phyloP scores from a whole-genome alignment of 1,140 invertebrate species.

The Arion vulgaris region DNA sequence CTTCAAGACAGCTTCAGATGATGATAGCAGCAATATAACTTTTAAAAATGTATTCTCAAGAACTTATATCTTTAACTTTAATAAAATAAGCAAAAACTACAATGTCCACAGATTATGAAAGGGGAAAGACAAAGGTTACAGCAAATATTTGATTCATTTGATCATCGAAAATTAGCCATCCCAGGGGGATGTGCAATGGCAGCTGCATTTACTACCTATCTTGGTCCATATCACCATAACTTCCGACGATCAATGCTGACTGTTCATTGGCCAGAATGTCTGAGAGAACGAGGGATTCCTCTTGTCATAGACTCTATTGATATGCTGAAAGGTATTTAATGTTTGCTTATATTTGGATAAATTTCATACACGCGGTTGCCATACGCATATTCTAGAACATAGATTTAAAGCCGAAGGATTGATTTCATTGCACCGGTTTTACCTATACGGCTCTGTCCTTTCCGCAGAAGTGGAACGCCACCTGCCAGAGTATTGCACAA shows the following conservation, averaged over 20 bases:
- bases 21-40: no score
- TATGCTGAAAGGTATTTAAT: constrained; percentile 67
- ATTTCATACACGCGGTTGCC: no score
- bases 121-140: constrained; percentile 66
- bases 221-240: constrained; percentile 70
- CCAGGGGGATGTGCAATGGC: constrained; percentile 70
- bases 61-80: no score
- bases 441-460: no score
- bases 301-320: constrained; percentile 70
- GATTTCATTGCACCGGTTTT: no score
- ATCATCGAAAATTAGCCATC: constrained; percentile 60
- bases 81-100: no score
- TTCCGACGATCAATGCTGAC: constrained; percentile 70
- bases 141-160: constrained; percentile 68
- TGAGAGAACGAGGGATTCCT: constrained; percentile 68
- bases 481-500: no score
- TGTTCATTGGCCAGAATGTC: constrained; percentile 70
- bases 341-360: not conserved
- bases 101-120: constrained; percentile 62
- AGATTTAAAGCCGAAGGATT: no score
- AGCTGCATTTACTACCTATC: constrained; percentile 67
- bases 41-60: no score
- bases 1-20: no score
- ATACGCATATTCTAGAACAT: no score
- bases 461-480: no score